phyloP scores from a whole-genome alignment of 2,888 invertebrate species.

The Eupithecia exiguata region DNA sequence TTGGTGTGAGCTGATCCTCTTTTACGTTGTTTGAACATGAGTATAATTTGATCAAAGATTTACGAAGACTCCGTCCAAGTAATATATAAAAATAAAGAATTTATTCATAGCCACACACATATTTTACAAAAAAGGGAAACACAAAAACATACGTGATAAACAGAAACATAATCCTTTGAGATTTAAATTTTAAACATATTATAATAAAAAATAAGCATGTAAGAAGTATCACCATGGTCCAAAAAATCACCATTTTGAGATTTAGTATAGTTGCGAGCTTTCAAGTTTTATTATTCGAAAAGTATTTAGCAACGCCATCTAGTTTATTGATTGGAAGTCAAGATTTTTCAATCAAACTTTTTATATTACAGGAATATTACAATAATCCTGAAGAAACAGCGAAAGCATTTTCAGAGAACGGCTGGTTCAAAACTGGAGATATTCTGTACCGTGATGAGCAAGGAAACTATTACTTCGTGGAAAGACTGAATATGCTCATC shows the following conservation, averaged over 20 bases:
- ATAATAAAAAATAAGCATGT: too few relatives aligned
- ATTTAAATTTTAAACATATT: too few relatives aligned
- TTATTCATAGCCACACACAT: too few relatives aligned
- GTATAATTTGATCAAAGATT: not conserved
- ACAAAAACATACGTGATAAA: too few relatives aligned
- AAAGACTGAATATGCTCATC: constrained; percentile 67
- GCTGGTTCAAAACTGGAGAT: constrained; percentile 71
- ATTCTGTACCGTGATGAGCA: constrained; percentile 64
- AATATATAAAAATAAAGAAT: too few relatives aligned
- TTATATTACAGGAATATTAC: constrained; percentile 48
- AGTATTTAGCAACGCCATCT: not conserved
- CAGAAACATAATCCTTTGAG: too few relatives aligned
- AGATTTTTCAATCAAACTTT: not conserved
- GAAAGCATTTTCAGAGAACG: constrained; percentile 62
- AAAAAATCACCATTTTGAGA: not conserved
- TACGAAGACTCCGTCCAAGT: not conserved
- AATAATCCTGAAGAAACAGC: constrained; percentile 65
- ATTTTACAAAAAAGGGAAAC: too few relatives aligned
- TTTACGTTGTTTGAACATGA: too few relatives aligned
- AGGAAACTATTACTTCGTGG: constrained; percentile 64
- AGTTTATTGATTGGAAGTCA: not conserved
- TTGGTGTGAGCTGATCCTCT: too few relatives aligned
- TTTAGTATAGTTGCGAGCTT: too few relatives aligned
- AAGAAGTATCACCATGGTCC: not conserved
- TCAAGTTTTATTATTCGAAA: too few relatives aligned